Percentiles rank a stretch among this genome's conserved stretches.
Evolutionary conservation across 1,140 invertebrate genomes (phyloP).

Genomic region (Orussus abietinus): DNA sequence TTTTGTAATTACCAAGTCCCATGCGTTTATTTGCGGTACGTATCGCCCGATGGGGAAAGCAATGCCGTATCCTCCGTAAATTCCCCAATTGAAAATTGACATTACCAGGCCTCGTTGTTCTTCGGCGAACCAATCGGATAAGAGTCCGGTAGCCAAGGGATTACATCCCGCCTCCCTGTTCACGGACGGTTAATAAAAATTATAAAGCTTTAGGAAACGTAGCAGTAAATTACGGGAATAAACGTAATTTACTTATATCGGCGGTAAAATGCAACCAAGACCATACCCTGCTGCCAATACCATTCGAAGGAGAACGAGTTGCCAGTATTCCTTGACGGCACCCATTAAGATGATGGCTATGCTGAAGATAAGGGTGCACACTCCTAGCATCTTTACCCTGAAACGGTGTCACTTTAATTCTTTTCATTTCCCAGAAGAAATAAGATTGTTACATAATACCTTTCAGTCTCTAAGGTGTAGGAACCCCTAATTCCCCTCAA

Average conservation of each 20-base stretch:
- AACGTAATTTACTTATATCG: no score
- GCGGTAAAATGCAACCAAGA: no score
- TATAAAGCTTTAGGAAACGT: no score
- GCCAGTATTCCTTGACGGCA: conserved; percentile 83
- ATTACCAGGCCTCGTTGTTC: conserved; percentile 81
- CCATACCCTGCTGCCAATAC: conserved; percentile 81
- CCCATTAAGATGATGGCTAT: conserved; percentile 80
- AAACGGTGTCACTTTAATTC: no score
- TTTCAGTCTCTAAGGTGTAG: no score
- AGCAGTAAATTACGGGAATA: no score
- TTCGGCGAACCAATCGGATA: conserved; percentile 82
- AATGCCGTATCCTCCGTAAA: conserved; percentile 90
- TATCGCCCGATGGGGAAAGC: conserved; percentile 89
- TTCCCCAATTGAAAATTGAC: conserved; percentile 94
- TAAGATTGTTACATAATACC: no score
- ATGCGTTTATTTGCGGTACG: conserved; percentile 72
- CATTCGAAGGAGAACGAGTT: conserved; percentile 81
- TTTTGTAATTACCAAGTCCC: conserved; percentile 67
- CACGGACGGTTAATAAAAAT: no score
- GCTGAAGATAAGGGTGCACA: conserved; percentile 78
- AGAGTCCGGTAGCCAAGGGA: conserved; percentile 77
- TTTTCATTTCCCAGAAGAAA: no score
- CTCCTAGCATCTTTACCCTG: conserved; percentile 70
- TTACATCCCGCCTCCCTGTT: conserved; percentile 83
- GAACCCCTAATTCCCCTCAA: no score